Conservation (phyloP, 2,888 invertebrate species). For the Acheta domesticus region DNA sequence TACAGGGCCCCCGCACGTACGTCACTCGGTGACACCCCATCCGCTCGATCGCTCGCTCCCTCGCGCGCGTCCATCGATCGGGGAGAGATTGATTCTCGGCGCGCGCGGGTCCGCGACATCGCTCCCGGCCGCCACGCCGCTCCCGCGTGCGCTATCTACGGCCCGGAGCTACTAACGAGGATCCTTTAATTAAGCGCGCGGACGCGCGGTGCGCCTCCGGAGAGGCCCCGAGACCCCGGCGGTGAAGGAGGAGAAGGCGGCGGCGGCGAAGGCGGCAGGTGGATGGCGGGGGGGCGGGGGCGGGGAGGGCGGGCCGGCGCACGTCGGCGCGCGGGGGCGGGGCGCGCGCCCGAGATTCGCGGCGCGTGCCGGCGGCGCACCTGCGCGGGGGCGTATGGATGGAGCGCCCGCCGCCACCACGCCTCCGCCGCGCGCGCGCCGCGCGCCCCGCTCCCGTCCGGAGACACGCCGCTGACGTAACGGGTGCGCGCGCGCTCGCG, state of each 20-base stretch:
- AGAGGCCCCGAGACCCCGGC: neutral
- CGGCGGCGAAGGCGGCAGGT: neutral
- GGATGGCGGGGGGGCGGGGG: neutral
- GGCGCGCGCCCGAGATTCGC: constrained; percentile 11
- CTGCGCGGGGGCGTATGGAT: neutral
- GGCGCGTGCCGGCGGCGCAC: neutral
- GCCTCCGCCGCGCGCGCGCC: neutral
- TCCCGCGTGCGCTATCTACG: neutral
- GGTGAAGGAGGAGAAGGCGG: neutral
- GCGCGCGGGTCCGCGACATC: neutral
- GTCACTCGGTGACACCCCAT: no score
- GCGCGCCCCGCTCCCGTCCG: neutral
- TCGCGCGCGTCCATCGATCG: no score
- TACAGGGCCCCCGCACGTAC: neutral
- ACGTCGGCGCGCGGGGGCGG: constrained; percentile 18
- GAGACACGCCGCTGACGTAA: constrained; percentile 7
- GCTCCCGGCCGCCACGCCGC: neutral
- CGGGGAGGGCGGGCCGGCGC: neutral
- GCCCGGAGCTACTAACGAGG: neutral
- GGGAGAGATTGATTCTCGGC: neutral
- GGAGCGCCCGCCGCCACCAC: neutral
- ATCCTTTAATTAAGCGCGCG: neutral
- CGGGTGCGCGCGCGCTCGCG: neutral
- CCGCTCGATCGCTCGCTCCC: no score
- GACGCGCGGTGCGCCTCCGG: neutral